Percentiles rank a stretch among this genome's conserved stretches.
Evolutionary conservation across 1,140 invertebrate species (phyloP).

Genomic region (Neocloeon triangulifer): DNA sequence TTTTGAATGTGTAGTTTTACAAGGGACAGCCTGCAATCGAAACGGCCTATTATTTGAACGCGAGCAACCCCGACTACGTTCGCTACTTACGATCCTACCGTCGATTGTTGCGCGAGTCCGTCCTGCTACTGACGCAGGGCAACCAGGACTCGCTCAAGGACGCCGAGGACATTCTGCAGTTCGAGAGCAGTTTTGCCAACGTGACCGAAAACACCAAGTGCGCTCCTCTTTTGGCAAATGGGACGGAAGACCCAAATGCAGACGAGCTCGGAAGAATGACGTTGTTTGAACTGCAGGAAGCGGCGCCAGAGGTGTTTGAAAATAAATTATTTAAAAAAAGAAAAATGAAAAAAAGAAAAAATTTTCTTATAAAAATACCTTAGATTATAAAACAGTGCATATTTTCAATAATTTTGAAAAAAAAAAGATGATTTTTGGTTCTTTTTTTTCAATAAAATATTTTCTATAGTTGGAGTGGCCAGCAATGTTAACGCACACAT

Average conservation of each 20-base stretch:
- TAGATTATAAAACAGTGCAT: no score
- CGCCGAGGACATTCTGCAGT: constrained; percentile 24
- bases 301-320: constrained; percentile 16
- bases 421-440: no score
- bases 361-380: no score
- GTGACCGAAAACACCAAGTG: constrained; percentile 17
- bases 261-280: constrained; percentile 22
- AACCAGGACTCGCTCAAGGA: constrained; percentile 17
- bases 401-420: no score
- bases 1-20: constrained; percentile 15
- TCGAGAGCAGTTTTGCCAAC: constrained; percentile 30
- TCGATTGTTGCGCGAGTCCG: constrained; percentile 16
- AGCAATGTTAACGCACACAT: constrained; percentile 8
- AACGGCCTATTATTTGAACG: constrained; percentile 17
- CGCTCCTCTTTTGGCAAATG: constrained; percentile 5
- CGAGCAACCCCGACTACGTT: constrained; percentile 14
- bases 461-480: constrained; percentile 10
- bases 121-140: constrained; percentile 20
- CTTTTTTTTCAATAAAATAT: background rate
- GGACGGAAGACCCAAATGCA: constrained; percentile 15
- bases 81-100: constrained; percentile 17
- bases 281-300: constrained; percentile 17
- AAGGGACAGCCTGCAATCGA: constrained; percentile 18
- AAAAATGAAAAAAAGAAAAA: background rate
- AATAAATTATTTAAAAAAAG: background rate